A percentile compares a stretch with the other conserved stretches of the same genome.
phyloP scores from a whole-genome alignment of 1,140 invertebrate genomes.

The Agrilus planipennis region DNA sequence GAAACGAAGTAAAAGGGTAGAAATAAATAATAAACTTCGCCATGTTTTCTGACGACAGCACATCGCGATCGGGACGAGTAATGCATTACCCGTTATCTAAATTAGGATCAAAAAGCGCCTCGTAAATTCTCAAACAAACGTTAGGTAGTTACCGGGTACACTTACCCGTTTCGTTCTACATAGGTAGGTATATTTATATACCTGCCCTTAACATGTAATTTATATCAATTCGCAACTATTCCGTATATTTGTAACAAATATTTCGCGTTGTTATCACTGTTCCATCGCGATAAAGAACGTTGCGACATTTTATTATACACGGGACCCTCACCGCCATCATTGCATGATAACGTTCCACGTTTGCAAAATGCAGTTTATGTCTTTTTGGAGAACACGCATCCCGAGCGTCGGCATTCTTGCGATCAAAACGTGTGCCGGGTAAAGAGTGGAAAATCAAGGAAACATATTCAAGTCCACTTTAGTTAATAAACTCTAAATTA shows the following conservation, averaged over 20 bases:
- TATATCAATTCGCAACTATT: constrained; percentile 8
- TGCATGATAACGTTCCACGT: constrained; percentile 7
- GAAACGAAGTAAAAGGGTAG: too few relatives aligned
- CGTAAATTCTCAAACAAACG: too few relatives aligned
- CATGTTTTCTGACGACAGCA: too few relatives aligned
- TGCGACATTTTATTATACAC: constrained; percentile 6
- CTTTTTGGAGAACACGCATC: neutral
- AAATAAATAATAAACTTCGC: too few relatives aligned
- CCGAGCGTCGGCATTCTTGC: too few relatives aligned
- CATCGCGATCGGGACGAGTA: too few relatives aligned
- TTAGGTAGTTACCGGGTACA: too few relatives aligned
- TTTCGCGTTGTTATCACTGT: constrained; percentile 6
- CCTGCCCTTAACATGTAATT: constrained; percentile 7
- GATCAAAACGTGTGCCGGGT: neutral
- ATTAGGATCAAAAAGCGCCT: too few relatives aligned
- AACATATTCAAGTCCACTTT: neutral
- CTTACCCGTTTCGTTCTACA: too few relatives aligned
- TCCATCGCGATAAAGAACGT: constrained; percentile 6
- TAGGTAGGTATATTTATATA: constrained; percentile 7
- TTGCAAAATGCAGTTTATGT: constrained; percentile 2
- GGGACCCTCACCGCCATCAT: constrained; percentile 3
- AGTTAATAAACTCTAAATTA: neutral
- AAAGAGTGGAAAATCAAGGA: neutral
- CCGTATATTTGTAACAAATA: constrained; percentile 9
- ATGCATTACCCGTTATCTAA: too few relatives aligned